phyloP scores from a whole-genome alignment of 2,113 vertebrate genomes.

The Furnarius figulus region DNA sequence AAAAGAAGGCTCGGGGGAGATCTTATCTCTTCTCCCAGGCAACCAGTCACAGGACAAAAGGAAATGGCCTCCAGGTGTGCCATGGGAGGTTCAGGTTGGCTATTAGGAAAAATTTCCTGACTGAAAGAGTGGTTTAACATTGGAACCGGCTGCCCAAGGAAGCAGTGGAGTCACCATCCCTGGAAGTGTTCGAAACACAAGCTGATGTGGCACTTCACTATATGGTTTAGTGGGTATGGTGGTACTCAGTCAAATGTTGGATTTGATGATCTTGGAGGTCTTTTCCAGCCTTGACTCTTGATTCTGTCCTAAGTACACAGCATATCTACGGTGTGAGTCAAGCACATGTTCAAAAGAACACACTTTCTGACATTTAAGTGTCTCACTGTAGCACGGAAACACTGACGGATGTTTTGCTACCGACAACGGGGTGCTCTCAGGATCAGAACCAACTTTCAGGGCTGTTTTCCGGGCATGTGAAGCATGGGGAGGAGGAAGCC shows the following conservation, averaged over 20 bases:
- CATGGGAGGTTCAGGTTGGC: not conserved
- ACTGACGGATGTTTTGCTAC: not conserved
- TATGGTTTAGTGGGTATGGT: not conserved
- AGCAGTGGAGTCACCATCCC: not conserved
- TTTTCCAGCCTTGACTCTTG: not conserved
- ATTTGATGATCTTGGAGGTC: not conserved
- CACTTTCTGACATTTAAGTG: not conserved
- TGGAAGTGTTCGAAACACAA: not conserved
- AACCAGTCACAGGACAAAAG: not conserved
- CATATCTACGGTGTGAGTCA: rapidly evolving
- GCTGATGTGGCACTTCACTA: not conserved
- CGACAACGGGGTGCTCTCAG: not conserved
- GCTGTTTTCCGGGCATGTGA: not conserved
- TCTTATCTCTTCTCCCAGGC: not conserved
- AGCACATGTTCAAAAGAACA: rapidly evolving
- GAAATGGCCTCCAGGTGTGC: not conserved
- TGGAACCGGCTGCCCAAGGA: not conserved
- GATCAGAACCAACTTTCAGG: not conserved
- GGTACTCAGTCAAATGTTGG: not conserved
- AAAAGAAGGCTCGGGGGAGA: not conserved
- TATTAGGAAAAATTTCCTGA: not conserved
- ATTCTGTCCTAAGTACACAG: not conserved
- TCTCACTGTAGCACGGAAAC: not conserved
- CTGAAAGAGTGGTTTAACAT: not conserved
- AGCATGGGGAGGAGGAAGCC: not conserved